These are phyloP conservation scores for Phalanger gymnotis DNA, from an alignment of 2,797 vertebrate genomes.

Conservation along the genomic window DNA sequence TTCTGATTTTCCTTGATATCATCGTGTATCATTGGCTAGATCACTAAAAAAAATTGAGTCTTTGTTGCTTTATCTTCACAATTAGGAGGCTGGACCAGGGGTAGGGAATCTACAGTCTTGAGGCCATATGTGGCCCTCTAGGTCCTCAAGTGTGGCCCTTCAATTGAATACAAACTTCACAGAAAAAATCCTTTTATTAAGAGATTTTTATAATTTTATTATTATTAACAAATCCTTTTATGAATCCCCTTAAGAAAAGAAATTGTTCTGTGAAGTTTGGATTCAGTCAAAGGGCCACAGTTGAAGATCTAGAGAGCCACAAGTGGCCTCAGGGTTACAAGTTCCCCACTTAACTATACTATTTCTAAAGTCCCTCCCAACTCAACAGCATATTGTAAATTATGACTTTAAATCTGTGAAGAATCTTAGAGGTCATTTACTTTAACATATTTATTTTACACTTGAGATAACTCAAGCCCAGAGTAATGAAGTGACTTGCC, in stretches of 20 bases:
- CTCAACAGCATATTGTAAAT: not conserved
- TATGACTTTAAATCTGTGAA: not conserved
- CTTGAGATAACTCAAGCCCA: not conserved
- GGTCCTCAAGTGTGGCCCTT: no score
- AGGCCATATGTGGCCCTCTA: no score
- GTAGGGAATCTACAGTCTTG: no score
- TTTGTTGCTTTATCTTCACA: not conserved
- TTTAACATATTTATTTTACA: not conserved
- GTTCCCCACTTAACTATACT: not conserved
- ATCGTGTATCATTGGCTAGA: not conserved
- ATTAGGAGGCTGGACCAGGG: not conserved
- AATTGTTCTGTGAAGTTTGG: no score
- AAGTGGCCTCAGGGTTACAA: no score
- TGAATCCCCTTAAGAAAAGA: no score
- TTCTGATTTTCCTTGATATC: not conserved
- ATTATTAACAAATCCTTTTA: no score
- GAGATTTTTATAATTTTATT: no score
- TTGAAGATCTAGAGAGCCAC: no score
- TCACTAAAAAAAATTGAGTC: not conserved
- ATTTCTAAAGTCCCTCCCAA: not conserved
- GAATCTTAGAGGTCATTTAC: not conserved
- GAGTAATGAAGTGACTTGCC: not conserved
- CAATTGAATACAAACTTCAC: no score
- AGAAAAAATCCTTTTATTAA: no score
- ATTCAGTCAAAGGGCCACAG: no score